phyloP scores from a whole-genome alignment of 2,797 vertebrate species.

The Lophotriccus pileatus region DNA sequence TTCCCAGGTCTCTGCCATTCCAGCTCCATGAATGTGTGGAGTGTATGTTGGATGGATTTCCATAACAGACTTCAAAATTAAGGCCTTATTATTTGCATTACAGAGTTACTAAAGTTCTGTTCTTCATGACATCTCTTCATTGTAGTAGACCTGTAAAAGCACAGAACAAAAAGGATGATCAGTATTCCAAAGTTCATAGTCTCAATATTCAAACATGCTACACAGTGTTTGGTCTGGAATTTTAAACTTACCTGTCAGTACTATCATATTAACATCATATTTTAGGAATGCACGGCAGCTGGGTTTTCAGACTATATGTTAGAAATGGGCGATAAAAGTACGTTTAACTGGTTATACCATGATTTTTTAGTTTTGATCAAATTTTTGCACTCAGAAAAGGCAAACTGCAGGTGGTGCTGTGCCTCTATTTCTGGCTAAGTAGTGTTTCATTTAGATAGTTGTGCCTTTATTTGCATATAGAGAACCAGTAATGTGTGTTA shows the following conservation, averaged over 20 bases:
- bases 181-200: neutral
- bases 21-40: neutral
- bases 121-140: neutral
- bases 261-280: neutral
- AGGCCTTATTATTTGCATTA: neutral
- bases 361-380: neutral
- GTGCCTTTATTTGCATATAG: neutral
- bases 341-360: neutral
- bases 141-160: neutral
- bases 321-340: neutral
- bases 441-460: neutral
- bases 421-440: neutral
- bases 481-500: neutral
- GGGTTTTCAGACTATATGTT: neutral
- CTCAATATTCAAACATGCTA: neutral
- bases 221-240: neutral
- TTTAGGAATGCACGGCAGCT: neutral
- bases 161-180: neutral
- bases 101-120: neutral
- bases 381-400: neutral
- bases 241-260: neutral
- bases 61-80: neutral
- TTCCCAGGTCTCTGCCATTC: neutral
- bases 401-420: conserved; percentile 72
- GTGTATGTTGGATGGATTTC: neutral